Evolutionary conservation across 1,140 invertebrate species (phyloP).

Genomic region (Scaptomyza graminum): DNA sequence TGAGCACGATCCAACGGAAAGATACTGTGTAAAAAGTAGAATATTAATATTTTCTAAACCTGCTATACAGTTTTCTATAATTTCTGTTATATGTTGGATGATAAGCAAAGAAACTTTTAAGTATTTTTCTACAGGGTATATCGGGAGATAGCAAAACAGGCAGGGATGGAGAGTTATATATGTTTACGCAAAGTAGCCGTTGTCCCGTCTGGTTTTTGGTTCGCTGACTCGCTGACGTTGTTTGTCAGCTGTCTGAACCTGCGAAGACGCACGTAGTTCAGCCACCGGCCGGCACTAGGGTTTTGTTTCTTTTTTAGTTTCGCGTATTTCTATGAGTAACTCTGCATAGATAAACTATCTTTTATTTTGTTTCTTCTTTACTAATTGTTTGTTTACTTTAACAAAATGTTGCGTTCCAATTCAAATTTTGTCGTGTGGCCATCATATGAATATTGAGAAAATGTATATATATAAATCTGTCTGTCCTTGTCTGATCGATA

Average conservation of each 20-base stretch:
- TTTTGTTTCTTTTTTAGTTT: not conserved
- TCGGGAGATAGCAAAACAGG: not conserved
- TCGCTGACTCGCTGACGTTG: not conserved
- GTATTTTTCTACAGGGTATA: not conserved
- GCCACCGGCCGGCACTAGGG: constrained; percentile 24
- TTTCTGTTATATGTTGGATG: too few relatives aligned
- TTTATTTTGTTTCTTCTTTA: constrained; percentile 3
- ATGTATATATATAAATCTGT: constrained; percentile 22
- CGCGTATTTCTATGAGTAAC: not conserved
- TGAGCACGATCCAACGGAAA: not conserved
- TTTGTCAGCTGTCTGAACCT: constrained; percentile 40
- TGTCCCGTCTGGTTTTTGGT: not conserved
- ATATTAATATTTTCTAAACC: too few relatives aligned
- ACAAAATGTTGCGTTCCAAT: constrained; percentile 14
- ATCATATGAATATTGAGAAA: constrained; percentile 23
- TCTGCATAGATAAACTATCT: constrained; percentile 14
- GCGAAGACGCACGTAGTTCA: constrained; percentile 55
- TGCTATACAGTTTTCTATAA: too few relatives aligned
- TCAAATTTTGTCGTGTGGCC: not conserved
- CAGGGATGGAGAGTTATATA: too few relatives aligned
- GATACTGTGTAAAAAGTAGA: not conserved
- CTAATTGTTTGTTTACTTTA: constrained; percentile 1
- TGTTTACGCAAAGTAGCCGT: not conserved
- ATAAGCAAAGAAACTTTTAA: too few relatives aligned
- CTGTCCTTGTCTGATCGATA: not conserved